Base-by-base conservation (phyloP, 1,140 invertebrate species). In the Platyura marginata region DNA sequence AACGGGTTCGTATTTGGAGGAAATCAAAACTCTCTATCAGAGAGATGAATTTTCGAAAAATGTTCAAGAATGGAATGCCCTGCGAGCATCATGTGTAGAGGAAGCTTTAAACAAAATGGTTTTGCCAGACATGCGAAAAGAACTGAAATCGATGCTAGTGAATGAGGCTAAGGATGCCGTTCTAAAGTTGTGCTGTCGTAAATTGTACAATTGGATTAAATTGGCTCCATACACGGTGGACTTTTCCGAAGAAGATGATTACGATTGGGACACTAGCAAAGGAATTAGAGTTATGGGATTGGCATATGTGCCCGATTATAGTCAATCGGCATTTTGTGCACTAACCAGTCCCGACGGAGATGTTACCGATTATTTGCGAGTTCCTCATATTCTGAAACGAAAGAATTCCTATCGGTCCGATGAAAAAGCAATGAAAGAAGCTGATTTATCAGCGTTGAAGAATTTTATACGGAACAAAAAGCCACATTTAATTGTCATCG, bases 11-110 rank as follows among this genome's bases (percentile, higher is more conserved):
- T 96, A 91, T 55, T 69, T 94, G 11, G 88, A 94, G 42, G 91
- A 98, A 66, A 77, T 90, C 32, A 89, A 92, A 51, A 79, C 88
- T 45, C 64, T 96, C 1, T 96, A 92, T 58, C 79, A 85, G 46
- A 55, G 84, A 69, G 95, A 98, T 66, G 95, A 97, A 61, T 98
- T 94, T 60, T 92, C 86, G 51, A 88, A 90, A 50, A 81, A 83
- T 49, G 93, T 96, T 0, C 83, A 96, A 55, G 86, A 93, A 46
- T 99, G 96, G 96, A 98, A 99, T 60, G 70, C 78, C 0, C 55
- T 96, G 38, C 69, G 95, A 23, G 75, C 75, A 1, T 79, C 90
- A 49, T 86, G 88, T 44, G 79, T 99, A 0, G 82, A 92, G 48
- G 67, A 86, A 40, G 90, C 93, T 0, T 67, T 97, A 8, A 83